phyloP scores from a whole-genome alignment of 2,113 vertebrate genomes.

The Pluvianellus socialis region DNA sequence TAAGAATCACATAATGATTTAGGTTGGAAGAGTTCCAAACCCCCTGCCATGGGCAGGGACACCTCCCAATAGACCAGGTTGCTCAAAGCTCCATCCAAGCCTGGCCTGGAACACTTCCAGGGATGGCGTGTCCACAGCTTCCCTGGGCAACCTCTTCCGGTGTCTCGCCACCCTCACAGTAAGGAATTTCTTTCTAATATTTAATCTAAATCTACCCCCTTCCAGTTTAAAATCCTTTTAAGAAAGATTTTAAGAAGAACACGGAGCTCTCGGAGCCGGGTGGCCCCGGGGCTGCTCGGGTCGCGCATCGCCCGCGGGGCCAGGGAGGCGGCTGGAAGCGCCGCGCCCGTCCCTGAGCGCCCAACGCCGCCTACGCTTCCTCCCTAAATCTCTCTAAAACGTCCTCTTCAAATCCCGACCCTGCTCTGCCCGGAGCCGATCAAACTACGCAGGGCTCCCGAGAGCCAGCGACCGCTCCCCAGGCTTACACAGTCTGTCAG shows the following conservation, averaged over 20 bases:
- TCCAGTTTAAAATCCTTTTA: neutral
- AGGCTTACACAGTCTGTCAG: accelerated
- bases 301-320: neutral
- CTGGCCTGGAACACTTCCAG: neutral
- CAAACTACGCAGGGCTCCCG: neutral
- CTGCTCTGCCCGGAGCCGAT: accelerated
- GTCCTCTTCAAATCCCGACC: accelerated
- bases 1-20: neutral
- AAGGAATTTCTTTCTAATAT: neutral
- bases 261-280: neutral
- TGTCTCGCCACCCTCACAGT: neutral
- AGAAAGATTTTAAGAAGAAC: too few species aligned
- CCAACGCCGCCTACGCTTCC: neutral
- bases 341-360: neutral
- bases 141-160: neutral
- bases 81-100: neutral
- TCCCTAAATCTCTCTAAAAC: accelerated
- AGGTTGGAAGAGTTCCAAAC: neutral
- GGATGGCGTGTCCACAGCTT: neutral
- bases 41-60: neutral
- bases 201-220: neutral
- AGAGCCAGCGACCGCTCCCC: accelerated
- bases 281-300: accelerated
- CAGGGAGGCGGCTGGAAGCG: accelerated
- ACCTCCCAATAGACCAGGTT: neutral